These are phyloP conservation scores for Onthophagus taurus DNA, from an alignment of 1,140 invertebrate genomes.

Conservation along the genomic window DNA sequence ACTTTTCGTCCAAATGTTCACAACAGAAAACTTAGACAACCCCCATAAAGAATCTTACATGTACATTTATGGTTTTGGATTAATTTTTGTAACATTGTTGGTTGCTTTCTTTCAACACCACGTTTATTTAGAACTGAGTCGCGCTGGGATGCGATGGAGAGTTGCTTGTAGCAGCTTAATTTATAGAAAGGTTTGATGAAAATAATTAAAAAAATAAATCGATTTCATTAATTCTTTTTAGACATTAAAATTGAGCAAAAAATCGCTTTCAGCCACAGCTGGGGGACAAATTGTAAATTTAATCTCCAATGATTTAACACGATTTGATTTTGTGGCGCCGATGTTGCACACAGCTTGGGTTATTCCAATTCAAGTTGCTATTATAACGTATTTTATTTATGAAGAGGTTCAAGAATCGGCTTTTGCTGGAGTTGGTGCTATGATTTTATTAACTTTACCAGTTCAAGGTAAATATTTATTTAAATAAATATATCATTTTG, in stretches of 20 bases:
- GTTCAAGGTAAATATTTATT: slow-evolving; percentile 56
- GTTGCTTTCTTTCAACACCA: slow-evolving; percentile 7
- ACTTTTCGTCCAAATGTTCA: slow-evolving; percentile 8
- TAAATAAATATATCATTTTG: too few species aligned
- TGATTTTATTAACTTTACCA: slow-evolving; percentile 47
- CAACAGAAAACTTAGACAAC: background rate
- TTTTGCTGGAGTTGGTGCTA: slow-evolving; percentile 54
- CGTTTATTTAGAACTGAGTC: background rate
- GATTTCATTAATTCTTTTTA: slow-evolving; percentile 29
- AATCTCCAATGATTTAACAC: slow-evolving; percentile 68
- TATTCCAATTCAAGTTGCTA: slow-evolving; percentile 56
- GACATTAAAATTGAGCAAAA: slow-evolving; percentile 52
- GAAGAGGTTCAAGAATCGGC: slow-evolving; percentile 51
- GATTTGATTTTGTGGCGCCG: slow-evolving; percentile 52
- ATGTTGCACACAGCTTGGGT: slow-evolving; percentile 57
- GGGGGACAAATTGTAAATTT: slow-evolving; percentile 77
- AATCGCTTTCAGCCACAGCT: slow-evolving; percentile 58
- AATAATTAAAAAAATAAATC: background rate
- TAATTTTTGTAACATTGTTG: background rate
- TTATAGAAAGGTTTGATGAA: slow-evolving; percentile 10
- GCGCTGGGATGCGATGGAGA: slow-evolving; percentile 9
- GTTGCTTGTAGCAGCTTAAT: slow-evolving; percentile 8
- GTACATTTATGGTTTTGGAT: background rate
- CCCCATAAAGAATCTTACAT: background rate
- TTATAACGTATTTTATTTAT: slow-evolving; percentile 42